These are phyloP conservation scores for Cathartes aura DNA, from an alignment of 2,113 vertebrate species.

Conservation along the genomic window DNA sequence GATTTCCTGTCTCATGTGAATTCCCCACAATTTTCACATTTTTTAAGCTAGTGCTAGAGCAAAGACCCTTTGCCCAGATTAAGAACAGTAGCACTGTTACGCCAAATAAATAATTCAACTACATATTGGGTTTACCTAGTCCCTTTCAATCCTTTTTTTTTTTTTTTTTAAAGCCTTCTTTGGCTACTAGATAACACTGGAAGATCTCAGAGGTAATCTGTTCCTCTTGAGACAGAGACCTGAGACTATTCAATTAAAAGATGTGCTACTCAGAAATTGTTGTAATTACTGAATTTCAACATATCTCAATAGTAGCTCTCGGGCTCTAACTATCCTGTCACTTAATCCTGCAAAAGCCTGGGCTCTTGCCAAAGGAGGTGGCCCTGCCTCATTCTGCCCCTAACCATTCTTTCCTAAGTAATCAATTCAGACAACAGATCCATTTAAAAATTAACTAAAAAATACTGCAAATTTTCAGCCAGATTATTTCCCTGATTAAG, in stretches of 20 bases:
- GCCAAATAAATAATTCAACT: not conserved
- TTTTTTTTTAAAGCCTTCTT: not conserved
- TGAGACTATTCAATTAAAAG: not conserved
- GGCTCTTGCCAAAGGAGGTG: not conserved
- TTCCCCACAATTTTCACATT: not conserved
- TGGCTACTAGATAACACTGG: rapidly evolving
- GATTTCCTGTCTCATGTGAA: not conserved
- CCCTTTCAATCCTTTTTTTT: not conserved
- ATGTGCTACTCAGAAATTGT: not conserved
- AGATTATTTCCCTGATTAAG: not conserved
- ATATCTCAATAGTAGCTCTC: not conserved
- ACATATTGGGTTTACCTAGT: not conserved
- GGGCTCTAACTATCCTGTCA: not conserved
- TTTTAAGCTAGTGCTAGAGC: not conserved
- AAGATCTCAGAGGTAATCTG: not conserved
- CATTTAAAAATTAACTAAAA: not conserved
- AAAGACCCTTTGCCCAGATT: not conserved
- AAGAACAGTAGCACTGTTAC: not conserved
- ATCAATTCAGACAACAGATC: not conserved
- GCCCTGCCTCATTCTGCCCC: not conserved
- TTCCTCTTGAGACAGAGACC: not conserved
- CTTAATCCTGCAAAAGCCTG: not conserved
- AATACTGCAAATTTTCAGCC: not conserved
- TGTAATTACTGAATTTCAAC: not conserved
- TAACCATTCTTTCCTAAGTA: not conserved